Base-by-base conservation (phyloP, 1,140 invertebrate genomes). In the Lepidostoma basale region DNA sequence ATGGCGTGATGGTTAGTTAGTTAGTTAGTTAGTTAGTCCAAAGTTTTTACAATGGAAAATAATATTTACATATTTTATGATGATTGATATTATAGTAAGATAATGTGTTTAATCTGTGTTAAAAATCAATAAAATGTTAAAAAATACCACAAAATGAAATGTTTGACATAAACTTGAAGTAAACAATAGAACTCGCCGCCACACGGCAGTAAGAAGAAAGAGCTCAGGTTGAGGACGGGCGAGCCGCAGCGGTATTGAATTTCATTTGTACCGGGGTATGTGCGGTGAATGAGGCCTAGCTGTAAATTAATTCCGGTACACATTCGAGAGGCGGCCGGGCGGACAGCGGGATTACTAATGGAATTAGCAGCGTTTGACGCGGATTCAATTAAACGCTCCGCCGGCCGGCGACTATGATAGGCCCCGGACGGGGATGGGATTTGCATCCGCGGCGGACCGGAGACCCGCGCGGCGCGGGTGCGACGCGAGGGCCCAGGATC, bases 331-430 rank as follows among this genome's bases (percentile, higher is more conserved):
- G 56, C 49, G 30, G 49, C 44, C 40, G 47, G 47, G 16, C 45
- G 63, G 52, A 28, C 49, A 44, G 59, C 39, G 20, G 63, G 54
- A 65, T 72, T 65, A 68, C 65, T 72, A 72, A 72, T 72, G 66
- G 66, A 72, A 72, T 72, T 72, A 72, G 54, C 62, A 49, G 66
- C 66, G 66, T 72, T 72, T 62, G 58, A 72, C 70, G 65, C 52
- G 54, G 66, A 72, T 68, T 68, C 70, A 72, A 72, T 72, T 72
- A 72, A 72, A 52, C 56, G 70, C 42, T 52, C 47, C 62, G 62
- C 18, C 69, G 69, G 44, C 47, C 63, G 40, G 42, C 49, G 49
- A 45, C 52, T 42, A 54, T 39, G 58, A 42, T 28, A 60, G 40
- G 20, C 40, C 58, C 58, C 36, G 16, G 36, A 36, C 18, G 52